Conservation (phyloP, 2,797 vertebrate genomes). For the Pangasius sanitwongsei region DNA sequence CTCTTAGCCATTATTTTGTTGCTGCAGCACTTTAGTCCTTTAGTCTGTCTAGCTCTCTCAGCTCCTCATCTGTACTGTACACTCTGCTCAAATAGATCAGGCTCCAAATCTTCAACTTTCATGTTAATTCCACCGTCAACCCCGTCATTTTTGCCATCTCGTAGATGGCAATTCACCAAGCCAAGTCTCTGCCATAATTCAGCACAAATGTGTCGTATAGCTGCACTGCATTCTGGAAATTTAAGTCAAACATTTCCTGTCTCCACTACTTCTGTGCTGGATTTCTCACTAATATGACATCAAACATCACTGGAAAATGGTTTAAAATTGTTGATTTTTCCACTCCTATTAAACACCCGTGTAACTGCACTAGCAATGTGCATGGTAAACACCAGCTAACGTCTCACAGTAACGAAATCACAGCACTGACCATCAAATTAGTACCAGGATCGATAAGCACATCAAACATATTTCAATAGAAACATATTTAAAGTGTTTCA, state of each 20-base stretch:
- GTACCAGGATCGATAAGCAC: neutral
- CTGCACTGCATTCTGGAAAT: neutral
- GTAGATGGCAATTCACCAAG: neutral
- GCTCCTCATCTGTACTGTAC: neutral
- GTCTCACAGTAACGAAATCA: too few species aligned
- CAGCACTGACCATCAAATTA: neutral
- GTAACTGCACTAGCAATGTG: neutral
- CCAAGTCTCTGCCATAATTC: neutral
- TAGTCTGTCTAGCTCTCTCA: neutral
- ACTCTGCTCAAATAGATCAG: neutral
- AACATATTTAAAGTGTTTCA: too few species aligned
- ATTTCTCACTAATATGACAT: slow-evolving; percentile 5
- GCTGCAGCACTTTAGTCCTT: neutral
- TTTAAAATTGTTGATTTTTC: neutral
- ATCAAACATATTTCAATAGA: too few species aligned
- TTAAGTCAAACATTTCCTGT: neutral
- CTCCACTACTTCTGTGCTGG: neutral
- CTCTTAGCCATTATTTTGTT: neutral
- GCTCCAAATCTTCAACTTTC: neutral
- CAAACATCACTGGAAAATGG: neutral
- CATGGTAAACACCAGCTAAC: neutral
- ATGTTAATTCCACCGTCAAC: neutral
- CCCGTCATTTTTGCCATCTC: neutral
- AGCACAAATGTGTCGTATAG: neutral
- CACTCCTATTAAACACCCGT: neutral